phyloP scores from a whole-genome alignment of 1,140 invertebrate species.

The Trissolcus basalis region DNA sequence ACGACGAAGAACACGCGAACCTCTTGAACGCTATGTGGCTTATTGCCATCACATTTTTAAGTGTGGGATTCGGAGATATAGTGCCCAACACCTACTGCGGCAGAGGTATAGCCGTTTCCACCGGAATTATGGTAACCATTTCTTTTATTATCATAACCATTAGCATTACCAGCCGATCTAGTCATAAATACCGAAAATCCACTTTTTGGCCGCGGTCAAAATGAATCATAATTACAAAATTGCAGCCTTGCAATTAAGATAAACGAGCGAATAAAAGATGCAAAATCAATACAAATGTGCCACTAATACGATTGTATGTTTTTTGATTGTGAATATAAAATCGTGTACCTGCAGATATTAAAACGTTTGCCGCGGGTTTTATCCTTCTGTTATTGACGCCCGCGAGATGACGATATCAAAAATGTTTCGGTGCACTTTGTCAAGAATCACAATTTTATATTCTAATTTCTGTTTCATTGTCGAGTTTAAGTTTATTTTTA shows the following conservation, averaged over 20 bases:
- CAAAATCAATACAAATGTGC: no score
- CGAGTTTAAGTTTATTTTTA: constrained; percentile 33
- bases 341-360: not conserved
- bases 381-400: not conserved
- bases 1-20: constrained; percentile 97
- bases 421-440: constrained; percentile 6
- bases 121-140: constrained; percentile 96
- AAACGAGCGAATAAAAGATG: no score
- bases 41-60: constrained; percentile 98
- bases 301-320: no score
- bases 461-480: constrained; percentile 16
- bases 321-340: not conserved
- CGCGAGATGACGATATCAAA: not conserved
- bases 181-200: no score
- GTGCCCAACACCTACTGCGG: constrained; percentile 99
- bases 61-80: constrained; percentile 99
- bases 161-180: no score
- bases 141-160: constrained; percentile 16
- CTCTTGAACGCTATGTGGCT: constrained; percentile 99
- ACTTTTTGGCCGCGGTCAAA: no score
- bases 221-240: no score
- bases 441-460: constrained; percentile 10
- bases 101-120: constrained; percentile 97
- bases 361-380: not conserved
- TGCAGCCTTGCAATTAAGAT: no score